A percentile compares a stretch with the other conserved stretches of the same genome.
Evolutionary conservation across 2,797 vertebrate genomes (phyloP).

Genomic region (Lutjanus campechanus): DNA sequence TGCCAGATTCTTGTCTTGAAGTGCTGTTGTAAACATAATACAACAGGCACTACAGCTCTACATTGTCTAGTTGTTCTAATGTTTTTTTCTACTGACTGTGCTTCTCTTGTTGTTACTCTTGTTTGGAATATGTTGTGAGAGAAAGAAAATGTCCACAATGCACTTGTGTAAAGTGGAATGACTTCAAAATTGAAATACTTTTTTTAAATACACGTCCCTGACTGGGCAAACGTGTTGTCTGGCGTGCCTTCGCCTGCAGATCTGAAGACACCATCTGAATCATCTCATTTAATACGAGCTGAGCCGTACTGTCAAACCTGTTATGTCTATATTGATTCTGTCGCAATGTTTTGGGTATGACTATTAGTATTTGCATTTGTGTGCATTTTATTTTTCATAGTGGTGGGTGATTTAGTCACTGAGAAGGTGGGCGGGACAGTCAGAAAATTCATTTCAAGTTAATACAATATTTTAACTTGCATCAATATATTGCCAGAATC

Average conservation of each 20-base stretch:
- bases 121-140: slow-evolving; percentile 45
- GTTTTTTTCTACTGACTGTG: slow-evolving; percentile 35
- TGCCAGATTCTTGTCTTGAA: neutral
- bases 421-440: neutral
- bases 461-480: neutral
- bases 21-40: neutral
- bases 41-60: neutral
- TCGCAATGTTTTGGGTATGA: slow-evolving; percentile 20
- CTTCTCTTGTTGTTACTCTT: slow-evolving; percentile 33
- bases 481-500: neutral
- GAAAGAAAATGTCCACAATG: slow-evolving; percentile 17
- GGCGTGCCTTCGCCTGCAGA: neutral
- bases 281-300: slow-evolving; percentile 4
- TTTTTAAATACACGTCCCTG: neutral
- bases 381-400: neutral
- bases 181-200: slow-evolving; percentile 1
- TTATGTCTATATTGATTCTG: neutral
- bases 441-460: no score
- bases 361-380: slow-evolving; percentile 2
- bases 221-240: neutral
- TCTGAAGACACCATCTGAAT: slow-evolving; percentile 4
- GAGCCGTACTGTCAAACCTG: neutral
- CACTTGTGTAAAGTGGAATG: neutral
- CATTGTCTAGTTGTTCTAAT: neutral
- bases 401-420: neutral